Evolutionary conservation across 2,797 vertebrate species (phyloP).

Genomic region (Hapalemur alaotrensis): DNA sequence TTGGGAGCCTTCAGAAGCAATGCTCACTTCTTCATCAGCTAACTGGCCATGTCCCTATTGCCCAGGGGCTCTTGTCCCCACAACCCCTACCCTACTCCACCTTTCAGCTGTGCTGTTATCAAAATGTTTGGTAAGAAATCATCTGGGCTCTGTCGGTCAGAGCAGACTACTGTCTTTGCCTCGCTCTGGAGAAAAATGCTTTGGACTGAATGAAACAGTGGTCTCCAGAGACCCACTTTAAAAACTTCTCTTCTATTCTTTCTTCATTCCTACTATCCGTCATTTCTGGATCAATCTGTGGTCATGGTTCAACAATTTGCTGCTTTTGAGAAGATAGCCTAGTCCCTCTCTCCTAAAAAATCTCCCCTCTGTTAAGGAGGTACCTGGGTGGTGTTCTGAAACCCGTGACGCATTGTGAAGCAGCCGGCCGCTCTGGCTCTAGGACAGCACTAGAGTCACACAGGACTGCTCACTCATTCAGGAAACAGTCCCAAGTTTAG

Average conservation of each 20-base stretch:
- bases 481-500: background rate
- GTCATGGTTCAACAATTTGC: background rate
- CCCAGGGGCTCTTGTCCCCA: background rate
- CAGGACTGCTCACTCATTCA: background rate
- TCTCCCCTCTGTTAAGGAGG: background rate
- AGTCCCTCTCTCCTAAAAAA: background rate
- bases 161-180: background rate
- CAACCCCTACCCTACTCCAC: background rate
- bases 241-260: background rate
- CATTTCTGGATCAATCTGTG: background rate
- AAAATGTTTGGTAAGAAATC: background rate
- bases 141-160: background rate
- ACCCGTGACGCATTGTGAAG: background rate
- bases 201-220: background rate
- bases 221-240: background rate
- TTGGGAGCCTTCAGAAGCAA: background rate
- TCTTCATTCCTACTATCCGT: background rate
- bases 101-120: background rate
- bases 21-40: background rate
- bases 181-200: background rate
- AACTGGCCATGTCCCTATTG: background rate
- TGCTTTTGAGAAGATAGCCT: constrained; percentile 6
- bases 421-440: background rate
- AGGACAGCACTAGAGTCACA: background rate
- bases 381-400: background rate